Evolutionary conservation across 2,113 vertebrate genomes (phyloP), one percentile per base, ranked within the genome.

Genomic region (Hippocampus zosterae): DNA sequence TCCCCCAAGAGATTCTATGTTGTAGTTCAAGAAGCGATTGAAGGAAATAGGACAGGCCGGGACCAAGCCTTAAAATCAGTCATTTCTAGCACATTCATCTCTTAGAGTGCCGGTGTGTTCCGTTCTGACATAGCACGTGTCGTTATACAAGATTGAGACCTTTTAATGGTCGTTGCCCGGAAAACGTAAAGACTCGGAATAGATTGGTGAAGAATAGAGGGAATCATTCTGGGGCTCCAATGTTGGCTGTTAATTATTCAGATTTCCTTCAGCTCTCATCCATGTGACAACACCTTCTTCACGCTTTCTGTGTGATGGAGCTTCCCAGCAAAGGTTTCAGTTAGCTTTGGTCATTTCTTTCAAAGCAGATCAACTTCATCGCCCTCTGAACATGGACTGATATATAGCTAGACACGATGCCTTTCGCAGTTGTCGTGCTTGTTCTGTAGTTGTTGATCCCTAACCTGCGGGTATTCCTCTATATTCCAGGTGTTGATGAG

Each of bases 401-500:
- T 55, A 27, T 37, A 40, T 27, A 19, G 13, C 68, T 55, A 80
- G 52, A 42, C 2, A 11, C 29, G 65, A 6, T 3, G 8, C 60
- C 55, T 67, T 73, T 52, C 37, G 41, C 15, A 64, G 52, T 61
- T 65, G 75, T 56, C 65, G n/a, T 67, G n/a, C 67, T 33, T 78
- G 16, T 56, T 40, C 53, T 71, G 68, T 40, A 55, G 44, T 40
- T 12, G 33, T 56, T 61, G 29, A 71, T 33, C 15, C 12, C 16
- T 84, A 74, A 87, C 77, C 50, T 70, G 18, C 5, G 2, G 15
- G 13, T 18, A 73, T n/a, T 72, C 75, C 61, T 87, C 75, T 84
- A 68, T 79, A 78, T 71, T 86, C 8, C 83, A 96, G 96, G 93
- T 87, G 85, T 98, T 66, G 96, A 97, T 76, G 96, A 98, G 74